Evolutionary conservation across 1,140 invertebrate genomes (phyloP), one percentile per base, ranked within the genome.

Genomic region (Rhynchophorus ferrugineus): DNA sequence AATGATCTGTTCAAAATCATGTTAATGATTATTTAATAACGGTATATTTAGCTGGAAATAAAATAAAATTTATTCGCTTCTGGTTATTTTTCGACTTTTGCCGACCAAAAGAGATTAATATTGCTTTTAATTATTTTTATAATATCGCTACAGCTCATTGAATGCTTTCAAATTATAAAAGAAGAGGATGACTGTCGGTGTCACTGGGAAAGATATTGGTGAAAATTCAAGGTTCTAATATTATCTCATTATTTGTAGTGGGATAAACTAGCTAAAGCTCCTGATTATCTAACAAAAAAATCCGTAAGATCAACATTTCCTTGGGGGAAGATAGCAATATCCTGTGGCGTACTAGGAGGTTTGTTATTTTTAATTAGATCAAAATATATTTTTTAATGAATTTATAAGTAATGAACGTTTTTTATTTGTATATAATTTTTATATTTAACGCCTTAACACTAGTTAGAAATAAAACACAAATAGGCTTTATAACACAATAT

Each of bases 241-340:
- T 0, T 9, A 14, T 44, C 2, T 24, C 7, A 3, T 9, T 47
- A 33, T 44, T 50, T 57, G 33, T 39, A 60, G 51, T 64, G 60
- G 62, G 63, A 65, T 56, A 34, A 37, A 7, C 19, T 39, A 38
- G 42, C 51, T n/a, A 19, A 22, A 35, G 54, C 52, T 16, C 60
- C 53, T 3, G 62, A 66, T 59, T 16, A 56, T 7, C 61, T 66
- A 11, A 62, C 58, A 21, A 43, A 53, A 51, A 34, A 58, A 14
- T 61, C 54, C n/a, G 38, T 46, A 13, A 56, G 16, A 19, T 34
- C 19, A 18, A 33, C 21, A 22, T 57, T 52, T 46, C 58, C 57
- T 22, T 57, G 54, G 55, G 58, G 46, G 29, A 59, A 58, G 43
- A 20, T 54, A 41, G 16, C 43, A 21, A 43, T 54, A 45, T 49